Evolutionary conservation across 2,113 vertebrate genomes (phyloP), one percentile per base, ranked within the genome.

Genomic region (Melanocharis versteri): DNA sequence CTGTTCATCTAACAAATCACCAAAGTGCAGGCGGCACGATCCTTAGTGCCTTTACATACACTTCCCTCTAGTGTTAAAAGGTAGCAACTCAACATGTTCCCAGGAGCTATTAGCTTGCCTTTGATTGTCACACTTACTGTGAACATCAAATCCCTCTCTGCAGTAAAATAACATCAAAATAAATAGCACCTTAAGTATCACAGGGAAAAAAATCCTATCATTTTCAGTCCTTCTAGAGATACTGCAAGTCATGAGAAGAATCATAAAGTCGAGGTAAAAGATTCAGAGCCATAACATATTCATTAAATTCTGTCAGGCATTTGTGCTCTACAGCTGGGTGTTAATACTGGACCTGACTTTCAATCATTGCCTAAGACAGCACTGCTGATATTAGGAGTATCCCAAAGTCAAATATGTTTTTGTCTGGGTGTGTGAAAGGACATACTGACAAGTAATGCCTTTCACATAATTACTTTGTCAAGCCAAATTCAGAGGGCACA

Each of bases 21-120:
- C 62, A 2, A 27, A 85, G 60, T 26, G 35, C 6, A 61, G 14
- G 24, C 47, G 45, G 51, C 16, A 9, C 2, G 6, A 33, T 60
- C 31, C 27, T 76, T 66, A 83, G 70, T 94, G 81, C 27, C 96
- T 97, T 97, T 97, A 96, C 75, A 82, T 51, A 94, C 58, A 92
- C 86, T 89, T 95, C 97, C 95, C 95, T 95, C 97, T 97, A 96
- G 94, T 87, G 97, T 95, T 95, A 90, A 60, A 96, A 95, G 56
- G 44, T 21, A 86, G 91, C 77, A 93, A 65, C 51, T 93, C 92
- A 84, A 14, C 30, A 4, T 4, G 11, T 6, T 89, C 39, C 45
- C 69, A 47, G 28, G n/a, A 92, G 80, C 35, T 77, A 66, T 65
- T 33, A 66, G 21, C 21, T 93, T 65, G 70, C 13, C 58, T 96